These are phyloP conservation scores for Dichetophora obliterata DNA, from an alignment of 2,888 invertebrate species.

Conservation along the genomic window DNA sequence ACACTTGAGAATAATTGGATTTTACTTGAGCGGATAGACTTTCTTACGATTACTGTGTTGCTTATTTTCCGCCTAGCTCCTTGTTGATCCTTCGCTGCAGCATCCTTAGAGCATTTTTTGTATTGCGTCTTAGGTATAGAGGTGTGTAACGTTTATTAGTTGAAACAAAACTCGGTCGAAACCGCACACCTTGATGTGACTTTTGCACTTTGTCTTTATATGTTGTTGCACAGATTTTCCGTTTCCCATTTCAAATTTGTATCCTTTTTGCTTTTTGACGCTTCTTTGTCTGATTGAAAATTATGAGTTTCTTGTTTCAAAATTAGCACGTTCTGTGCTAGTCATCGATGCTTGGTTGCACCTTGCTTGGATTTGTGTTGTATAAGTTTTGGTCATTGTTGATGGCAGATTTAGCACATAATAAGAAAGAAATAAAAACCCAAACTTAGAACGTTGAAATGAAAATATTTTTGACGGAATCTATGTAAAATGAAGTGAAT, in stretches of 20 bases:
- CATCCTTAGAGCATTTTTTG: not conserved
- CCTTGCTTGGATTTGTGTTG: no score
- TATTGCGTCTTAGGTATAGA: not conserved
- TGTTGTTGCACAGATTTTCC: not conserved
- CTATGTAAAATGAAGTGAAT: no score
- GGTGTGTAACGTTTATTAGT: not conserved
- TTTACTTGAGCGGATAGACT: slow-evolving; percentile 10
- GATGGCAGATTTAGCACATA: no score
- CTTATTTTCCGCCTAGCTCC: slow-evolving; percentile 17
- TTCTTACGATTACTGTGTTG: not conserved
- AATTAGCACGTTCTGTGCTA: slow-evolving; percentile 27
- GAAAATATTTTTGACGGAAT: no score
- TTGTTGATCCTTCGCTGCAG: not conserved
- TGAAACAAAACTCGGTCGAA: not conserved
- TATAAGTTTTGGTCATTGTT: no score
- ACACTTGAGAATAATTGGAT: slow-evolving; percentile 64
- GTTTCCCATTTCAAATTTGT: not conserved
- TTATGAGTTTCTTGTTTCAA: not conserved
- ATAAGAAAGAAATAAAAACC: no score
- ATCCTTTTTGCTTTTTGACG: not conserved
- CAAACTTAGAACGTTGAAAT: no score
- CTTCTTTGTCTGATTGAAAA: not conserved
- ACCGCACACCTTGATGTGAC: slow-evolving; percentile 34
- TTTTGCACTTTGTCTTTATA: not conserved
- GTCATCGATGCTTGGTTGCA: not conserved